phyloP scores from a whole-genome alignment of 2,113 vertebrate genomes.

The Pelmatolapia mariae region DNA sequence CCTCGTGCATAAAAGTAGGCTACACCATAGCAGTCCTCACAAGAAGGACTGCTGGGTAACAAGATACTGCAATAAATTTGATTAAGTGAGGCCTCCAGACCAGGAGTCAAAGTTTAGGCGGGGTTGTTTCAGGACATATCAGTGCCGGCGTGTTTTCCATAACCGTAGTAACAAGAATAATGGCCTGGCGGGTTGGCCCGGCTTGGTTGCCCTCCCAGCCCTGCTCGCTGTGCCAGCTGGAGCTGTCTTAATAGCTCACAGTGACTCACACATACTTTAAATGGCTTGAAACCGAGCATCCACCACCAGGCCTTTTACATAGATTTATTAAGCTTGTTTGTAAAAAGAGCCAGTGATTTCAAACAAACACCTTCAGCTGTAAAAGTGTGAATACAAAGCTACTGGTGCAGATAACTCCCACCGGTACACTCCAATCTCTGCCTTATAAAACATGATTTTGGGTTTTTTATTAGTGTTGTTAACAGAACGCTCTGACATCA shows the following conservation, averaged over 20 bases:
- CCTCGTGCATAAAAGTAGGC: neutral
- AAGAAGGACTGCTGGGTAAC: neutral
- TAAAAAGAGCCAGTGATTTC: neutral
- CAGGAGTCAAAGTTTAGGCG: neutral
- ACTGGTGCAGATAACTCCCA: conserved; percentile 3
- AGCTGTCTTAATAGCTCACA: neutral
- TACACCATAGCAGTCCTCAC: neutral
- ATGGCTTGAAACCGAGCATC: neutral
- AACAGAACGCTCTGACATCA: conserved; percentile 26
- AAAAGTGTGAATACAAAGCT: neutral
- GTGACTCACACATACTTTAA: conserved; percentile 39
- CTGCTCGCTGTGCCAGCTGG: neutral
- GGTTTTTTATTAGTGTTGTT: neutral
- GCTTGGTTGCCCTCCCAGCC: neutral
- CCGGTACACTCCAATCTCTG: neutral
- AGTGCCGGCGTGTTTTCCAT: conserved; percentile 6
- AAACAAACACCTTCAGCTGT: conserved; percentile 11
- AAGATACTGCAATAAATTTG: neutral
- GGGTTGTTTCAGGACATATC: conserved; percentile 33
- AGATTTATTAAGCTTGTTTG: neutral
- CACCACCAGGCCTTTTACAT: neutral
- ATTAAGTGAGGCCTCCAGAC: neutral
- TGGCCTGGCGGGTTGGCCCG: neutral
- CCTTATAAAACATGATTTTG: neutral
- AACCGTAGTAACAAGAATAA: neutral